Base-by-base conservation (phyloP, 2,888 invertebrate genomes). In the Isotomurus palustris region DNA sequence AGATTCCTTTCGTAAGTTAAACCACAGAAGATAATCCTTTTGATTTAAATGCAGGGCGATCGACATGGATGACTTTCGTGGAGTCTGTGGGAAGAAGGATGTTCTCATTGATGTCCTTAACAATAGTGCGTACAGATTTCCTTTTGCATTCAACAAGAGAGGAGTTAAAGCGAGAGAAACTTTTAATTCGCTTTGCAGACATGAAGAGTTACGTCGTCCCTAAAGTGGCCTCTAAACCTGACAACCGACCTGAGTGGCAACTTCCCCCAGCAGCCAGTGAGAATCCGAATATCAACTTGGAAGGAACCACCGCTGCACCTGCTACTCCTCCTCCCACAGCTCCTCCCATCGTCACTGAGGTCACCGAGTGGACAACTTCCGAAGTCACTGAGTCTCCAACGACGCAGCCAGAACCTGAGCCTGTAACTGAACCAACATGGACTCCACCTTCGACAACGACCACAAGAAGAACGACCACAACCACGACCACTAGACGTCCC, bases 41-140 rank as follows among this genome's bases (percentile, higher is more conserved):
- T n/a, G n/a, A n/a, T n/a, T n/a, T n/a, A n/a, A n/a, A n/a, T n/a
- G n/a, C n/a, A n/a, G n/a, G 6, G 91, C 92, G 24, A 85, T 91
- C 45, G 89, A 89, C 69, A 90, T 91, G 91, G 92, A 93, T 59
- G 92, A 92, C 74, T 92, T 91, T 74, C 81, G 82, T 57, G 91
- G 90, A 0, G 73, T 88, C 1, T 92, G 92, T 71, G 91, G 91
- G 0, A 80, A 82, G 0, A 81, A 82, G 72, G 89, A 91, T 74
- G 81, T 84, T 0, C 76, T 92, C 10, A 85, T 87, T 64, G 83
- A 85, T 61, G 81, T 88, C 51, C 77, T 92, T 44, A 77, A 86
- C 72, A 80, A 84, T 21, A 62, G 69, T 63, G 53, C 25, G 50
- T 45, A 8, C 19, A 24, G 19, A 17, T 8, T 40, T 8, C 14